These are phyloP conservation scores for Synaphobranchus kaupii DNA, from an alignment of 2,797 vertebrate genomes.

Conservation along the genomic window DNA sequence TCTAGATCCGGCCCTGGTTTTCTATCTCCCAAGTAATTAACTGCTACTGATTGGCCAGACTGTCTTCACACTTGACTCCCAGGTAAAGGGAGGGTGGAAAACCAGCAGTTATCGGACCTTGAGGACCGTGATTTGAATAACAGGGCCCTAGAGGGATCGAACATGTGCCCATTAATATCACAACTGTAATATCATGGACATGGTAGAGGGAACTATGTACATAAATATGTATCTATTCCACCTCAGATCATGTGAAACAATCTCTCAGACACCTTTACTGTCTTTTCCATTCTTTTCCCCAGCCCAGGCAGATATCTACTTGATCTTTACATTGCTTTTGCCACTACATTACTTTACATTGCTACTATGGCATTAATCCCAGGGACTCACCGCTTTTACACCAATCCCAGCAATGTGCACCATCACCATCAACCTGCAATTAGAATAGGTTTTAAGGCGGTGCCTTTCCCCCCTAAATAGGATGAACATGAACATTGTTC, in stretches of 20 bases:
- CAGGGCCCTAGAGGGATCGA: background rate
- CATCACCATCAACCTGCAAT: conserved; percentile 35
- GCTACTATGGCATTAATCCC: background rate
- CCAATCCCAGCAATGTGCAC: conserved; percentile 4
- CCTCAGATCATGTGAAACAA: background rate
- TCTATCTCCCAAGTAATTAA: too few relatives aligned
- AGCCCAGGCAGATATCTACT: background rate
- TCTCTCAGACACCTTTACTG: background rate
- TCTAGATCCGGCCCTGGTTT: too few relatives aligned
- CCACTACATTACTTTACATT: too few relatives aligned
- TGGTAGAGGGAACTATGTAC: background rate
- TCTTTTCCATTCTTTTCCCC: background rate
- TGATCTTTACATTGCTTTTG: background rate
- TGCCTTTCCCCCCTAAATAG: background rate
- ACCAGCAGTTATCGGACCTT: too few relatives aligned
- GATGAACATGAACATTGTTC: background rate
- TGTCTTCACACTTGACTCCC: too few relatives aligned
- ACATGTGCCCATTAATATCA: background rate
- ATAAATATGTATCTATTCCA: background rate
- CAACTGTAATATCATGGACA: background rate
- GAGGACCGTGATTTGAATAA: too few relatives aligned
- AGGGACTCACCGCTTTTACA: conserved; percentile 34
- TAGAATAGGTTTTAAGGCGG: background rate
- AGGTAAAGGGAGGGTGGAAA: too few relatives aligned
- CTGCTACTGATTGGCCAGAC: too few relatives aligned